Evolutionary conservation across 2,113 vertebrate genomes (phyloP), one percentile per base, ranked within the genome.

Genomic region (Gymnorhina tibicen): DNA sequence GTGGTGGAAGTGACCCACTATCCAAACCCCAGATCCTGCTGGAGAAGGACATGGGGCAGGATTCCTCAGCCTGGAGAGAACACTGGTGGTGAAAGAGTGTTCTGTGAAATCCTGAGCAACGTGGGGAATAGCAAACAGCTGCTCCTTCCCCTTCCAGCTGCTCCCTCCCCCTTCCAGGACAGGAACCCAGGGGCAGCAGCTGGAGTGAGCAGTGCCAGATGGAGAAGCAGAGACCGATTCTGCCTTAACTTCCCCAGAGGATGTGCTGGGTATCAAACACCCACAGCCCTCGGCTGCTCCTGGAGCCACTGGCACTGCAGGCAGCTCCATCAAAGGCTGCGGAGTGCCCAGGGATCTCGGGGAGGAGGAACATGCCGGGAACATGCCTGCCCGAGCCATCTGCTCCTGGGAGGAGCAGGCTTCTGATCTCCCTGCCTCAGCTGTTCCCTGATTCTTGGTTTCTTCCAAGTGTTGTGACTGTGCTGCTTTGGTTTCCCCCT

Each of bases 61-160:
- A 39, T 42, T 56, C 15, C 56, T 67, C 73, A 56, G 8, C 17
- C 37, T 70, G 56, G 9, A 47, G 32, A 52, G 52, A 18, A 28
- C 12, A 11, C 9, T 3, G 46, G 3, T 33, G 77, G 6, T 78
- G 56, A 27, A 6, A 16, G 17, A 75, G 27, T 9, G 47, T 17
- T 42, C 15, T 66, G 1, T 21, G 5, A 47, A 62, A 62, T 13
- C 49, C 15, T 1, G 15, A 59, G 49, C 11, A 13, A 0, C 1
- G 7, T 37, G 58, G 37, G 49, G 46, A 67, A 4, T 0, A 23
- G 52, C 16, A 58, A 39, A 6, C 15, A 77, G 76, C 72, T 86
- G 35, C 16, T 42, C 55, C 49, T 60, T 53, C 13, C 46, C 47
- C 39, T 52, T 22, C 33, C 87, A 63, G 67, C 56, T 64, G 44